Evolutionary conservation across 2,113 vertebrate genomes (phyloP).

Genomic region (Cyrtonyx montezumae): DNA sequence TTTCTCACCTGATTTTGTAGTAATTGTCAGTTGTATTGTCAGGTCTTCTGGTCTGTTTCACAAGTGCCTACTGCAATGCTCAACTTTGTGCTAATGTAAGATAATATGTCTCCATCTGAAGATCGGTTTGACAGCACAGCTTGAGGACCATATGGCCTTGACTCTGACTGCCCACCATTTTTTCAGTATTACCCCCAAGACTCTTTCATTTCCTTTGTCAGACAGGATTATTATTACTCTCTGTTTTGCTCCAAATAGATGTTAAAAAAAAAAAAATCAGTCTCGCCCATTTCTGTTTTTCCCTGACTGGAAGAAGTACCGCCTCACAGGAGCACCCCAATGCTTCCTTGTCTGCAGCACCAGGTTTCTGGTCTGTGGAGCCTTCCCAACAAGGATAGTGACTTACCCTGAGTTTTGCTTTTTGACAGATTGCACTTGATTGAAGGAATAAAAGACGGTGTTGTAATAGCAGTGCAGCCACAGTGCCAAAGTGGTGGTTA

Average conservation of each 20-base stretch:
- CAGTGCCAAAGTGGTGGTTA: neutral
- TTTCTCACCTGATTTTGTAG: slow-evolving; percentile 48
- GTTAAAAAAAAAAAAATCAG: neutral
- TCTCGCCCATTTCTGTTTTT: slow-evolving; percentile 15
- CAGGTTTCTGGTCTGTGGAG: neutral
- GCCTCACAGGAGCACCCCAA: neutral
- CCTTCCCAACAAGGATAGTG: neutral
- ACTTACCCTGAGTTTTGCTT: neutral
- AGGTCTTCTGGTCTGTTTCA: slow-evolving; percentile 50
- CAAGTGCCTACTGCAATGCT: slow-evolving; percentile 55
- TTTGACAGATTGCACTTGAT: neutral
- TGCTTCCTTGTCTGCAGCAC: neutral
- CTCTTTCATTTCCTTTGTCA: slow-evolving; percentile 59
- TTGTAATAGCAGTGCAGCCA: neutral
- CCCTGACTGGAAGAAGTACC: neutral
- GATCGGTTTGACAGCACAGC: slow-evolving; percentile 69
- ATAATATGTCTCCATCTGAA: slow-evolving; percentile 71
- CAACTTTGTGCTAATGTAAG: slow-evolving; percentile 56
- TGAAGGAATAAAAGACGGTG: neutral
- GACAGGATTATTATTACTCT: slow-evolving; percentile 48
- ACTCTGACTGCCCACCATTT: slow-evolving; percentile 68
- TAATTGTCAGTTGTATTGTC: slow-evolving; percentile 29
- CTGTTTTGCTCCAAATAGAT: slow-evolving; percentile 34
- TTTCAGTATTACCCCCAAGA: slow-evolving; percentile 68
- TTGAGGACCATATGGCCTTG: slow-evolving; percentile 73